phyloP scores from a whole-genome alignment of 2,113 vertebrate genomes.

The Ornithorhynchus anatinus region DNA sequence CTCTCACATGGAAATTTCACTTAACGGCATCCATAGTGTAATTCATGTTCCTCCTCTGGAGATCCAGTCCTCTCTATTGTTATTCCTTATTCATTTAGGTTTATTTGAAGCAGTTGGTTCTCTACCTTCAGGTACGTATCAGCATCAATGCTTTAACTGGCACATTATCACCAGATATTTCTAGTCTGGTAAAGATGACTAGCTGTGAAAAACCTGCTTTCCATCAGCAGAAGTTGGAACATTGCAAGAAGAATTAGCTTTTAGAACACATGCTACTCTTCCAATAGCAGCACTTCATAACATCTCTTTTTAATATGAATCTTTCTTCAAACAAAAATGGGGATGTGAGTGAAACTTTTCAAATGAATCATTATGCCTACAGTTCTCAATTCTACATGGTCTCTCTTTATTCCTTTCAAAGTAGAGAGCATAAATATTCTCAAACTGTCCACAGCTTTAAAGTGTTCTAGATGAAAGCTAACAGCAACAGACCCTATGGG shows the following conservation, averaged over 20 bases:
- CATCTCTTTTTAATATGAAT: slow-evolving; percentile 58
- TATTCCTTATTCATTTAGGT: slow-evolving; percentile 43
- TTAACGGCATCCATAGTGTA: slow-evolving; percentile 34
- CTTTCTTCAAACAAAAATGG: slow-evolving; percentile 53
- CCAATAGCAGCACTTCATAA: slow-evolving; percentile 47
- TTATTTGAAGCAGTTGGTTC: slow-evolving; percentile 58
- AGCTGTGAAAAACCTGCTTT: slow-evolving; percentile 62
- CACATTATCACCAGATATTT: slow-evolving; percentile 64
- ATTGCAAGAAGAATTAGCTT: slow-evolving; percentile 40
- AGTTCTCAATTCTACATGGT: slow-evolving; percentile 29
- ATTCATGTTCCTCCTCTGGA: slow-evolving; percentile 52
- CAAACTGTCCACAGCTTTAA: too few species aligned
- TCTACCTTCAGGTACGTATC: slow-evolving; percentile 64
- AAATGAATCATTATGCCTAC: slow-evolving; percentile 1
- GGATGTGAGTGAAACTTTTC: slow-evolving; percentile 26
- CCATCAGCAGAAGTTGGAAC: slow-evolving; percentile 49
- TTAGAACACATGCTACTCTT: slow-evolving; percentile 44
- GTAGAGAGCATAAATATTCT: too few species aligned
- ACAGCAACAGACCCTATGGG: too few species aligned
- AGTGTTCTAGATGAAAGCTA: too few species aligned
- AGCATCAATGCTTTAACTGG: slow-evolving; percentile 72
- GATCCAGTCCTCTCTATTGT: slow-evolving; percentile 27
- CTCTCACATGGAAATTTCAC: slow-evolving; percentile 35
- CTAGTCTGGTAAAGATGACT: slow-evolving; percentile 50
- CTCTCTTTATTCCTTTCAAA: too few species aligned